Evolutionary conservation across 2,888 invertebrate genomes (phyloP), one percentile per base, ranked within the genome.

Genomic region (Cryptophagus acutangulus): DNA sequence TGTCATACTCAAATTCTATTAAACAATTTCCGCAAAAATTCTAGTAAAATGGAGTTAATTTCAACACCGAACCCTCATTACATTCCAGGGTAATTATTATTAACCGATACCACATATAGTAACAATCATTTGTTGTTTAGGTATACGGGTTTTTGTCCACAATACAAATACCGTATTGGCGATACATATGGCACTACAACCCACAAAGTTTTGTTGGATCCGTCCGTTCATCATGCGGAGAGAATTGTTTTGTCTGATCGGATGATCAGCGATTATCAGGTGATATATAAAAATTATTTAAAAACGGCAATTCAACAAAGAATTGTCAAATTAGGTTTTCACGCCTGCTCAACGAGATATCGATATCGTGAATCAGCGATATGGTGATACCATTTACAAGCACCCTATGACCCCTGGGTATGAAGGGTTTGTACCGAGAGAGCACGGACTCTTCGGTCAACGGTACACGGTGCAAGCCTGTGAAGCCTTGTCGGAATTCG

Each of bases 61-160:
- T 65, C 68, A 3, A 81, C 83, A 17, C 79, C 82, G 18, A 78
- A 84, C 57, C 84, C 85, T 1, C 84, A 84, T 67, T 79, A 80
- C 46, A 78, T 84, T 46, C 85, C 85, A 33, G 84, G 85, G 84
- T 84, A 71, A 70, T 72, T 65, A 41, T 25, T 28, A 25, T 12
- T 26, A 25, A n/a, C 36, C 17, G 6, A 24, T 20, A 8, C 20
- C 9, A 20, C 6, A 20, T 20, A 8, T 20, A 20, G 6, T 6
- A 20, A 20, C 9, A 20, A 20, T 20, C 6, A 20, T 8, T 6
- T 8, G 20, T 20, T 20, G 51, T 53, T 10, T 39, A 87, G 87
- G 41, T 87, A 87, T 63, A 81, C 84, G 2, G 87, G 87, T 25
- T 82, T 83, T 58, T 84, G 82, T 57, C 84, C 86, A 1, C 82